Evolutionary conservation across 2,113 vertebrate species (phyloP).

Genomic region (Salvelinus fontinalis): DNA sequence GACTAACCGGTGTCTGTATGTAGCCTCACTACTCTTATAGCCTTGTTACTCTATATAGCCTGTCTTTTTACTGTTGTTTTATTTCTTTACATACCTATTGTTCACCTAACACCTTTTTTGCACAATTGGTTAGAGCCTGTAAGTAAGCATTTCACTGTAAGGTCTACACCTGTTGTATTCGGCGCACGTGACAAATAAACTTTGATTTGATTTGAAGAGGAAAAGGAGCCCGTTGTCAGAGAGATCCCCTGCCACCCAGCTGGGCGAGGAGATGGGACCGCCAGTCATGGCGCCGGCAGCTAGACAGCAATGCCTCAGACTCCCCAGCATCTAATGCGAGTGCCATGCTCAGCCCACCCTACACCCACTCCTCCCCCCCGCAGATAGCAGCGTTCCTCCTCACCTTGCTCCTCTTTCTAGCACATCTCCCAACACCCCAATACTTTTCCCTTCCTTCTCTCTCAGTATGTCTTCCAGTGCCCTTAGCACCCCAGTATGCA

Average conservation of each 20-base stretch:
- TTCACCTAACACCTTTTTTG: no score
- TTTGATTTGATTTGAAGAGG: conserved; percentile 1
- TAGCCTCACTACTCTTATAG: no score
- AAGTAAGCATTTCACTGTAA: no score
- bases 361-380: background rate
- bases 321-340: background rate
- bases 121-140: no score
- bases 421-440: background rate
- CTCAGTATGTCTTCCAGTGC: background rate
- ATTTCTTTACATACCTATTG: no score
- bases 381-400: background rate
- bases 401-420: background rate
- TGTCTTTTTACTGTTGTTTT: no score
- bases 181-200: no score
- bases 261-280: background rate
- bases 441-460: background rate
- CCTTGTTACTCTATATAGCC: no score
- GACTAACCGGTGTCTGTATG: no score
- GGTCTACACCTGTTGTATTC: no score
- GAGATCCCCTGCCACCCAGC: background rate
- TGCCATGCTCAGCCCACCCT: background rate
- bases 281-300: conserved; percentile 11
- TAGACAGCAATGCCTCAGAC: conserved; percentile 32
- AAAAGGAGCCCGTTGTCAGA: background rate
- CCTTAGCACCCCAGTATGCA: no score